phyloP scores from a whole-genome alignment of 2,113 vertebrate species.

The Eleginops maclovinus region DNA sequence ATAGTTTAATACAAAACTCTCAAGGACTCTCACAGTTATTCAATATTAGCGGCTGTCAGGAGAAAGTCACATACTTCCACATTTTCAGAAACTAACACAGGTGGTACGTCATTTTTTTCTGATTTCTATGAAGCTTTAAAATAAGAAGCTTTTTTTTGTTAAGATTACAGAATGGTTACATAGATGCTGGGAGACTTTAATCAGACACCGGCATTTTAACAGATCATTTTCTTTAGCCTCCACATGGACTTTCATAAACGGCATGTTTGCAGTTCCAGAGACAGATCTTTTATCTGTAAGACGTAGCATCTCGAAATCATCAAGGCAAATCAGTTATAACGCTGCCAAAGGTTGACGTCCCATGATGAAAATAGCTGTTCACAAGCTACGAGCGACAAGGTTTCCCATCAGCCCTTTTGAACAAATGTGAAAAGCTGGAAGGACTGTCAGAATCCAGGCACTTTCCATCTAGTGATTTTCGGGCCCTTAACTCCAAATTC shows the following conservation, averaged over 20 bases:
- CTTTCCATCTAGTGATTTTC: conserved; percentile 18
- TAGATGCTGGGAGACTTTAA: not conserved
- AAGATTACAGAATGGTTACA: not conserved
- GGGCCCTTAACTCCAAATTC: conserved; percentile 38
- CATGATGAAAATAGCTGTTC: conserved; percentile 7
- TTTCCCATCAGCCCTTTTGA: not conserved
- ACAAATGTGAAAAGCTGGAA: conserved; percentile 3
- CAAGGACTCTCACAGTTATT: not conserved
- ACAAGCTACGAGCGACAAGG: not conserved
- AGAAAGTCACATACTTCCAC: not conserved
- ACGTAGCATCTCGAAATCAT: not conserved
- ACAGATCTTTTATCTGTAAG: not conserved
- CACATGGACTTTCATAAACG: not conserved
- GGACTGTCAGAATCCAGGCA: conserved; percentile 15
- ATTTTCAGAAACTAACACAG: not conserved
- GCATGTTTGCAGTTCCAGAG: not conserved
- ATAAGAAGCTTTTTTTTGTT: not conserved
- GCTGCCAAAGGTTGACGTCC: not conserved
- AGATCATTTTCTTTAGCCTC: not conserved
- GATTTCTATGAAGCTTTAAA: conserved; percentile 1
- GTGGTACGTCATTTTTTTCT: not conserved
- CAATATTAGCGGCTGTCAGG: not conserved
- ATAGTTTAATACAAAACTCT: not conserved
- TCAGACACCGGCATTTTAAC: not conserved
- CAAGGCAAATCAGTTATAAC: not conserved